Evolutionary conservation across 1,140 invertebrate genomes (phyloP).

Genomic region (Agraylea sexmaculata): DNA sequence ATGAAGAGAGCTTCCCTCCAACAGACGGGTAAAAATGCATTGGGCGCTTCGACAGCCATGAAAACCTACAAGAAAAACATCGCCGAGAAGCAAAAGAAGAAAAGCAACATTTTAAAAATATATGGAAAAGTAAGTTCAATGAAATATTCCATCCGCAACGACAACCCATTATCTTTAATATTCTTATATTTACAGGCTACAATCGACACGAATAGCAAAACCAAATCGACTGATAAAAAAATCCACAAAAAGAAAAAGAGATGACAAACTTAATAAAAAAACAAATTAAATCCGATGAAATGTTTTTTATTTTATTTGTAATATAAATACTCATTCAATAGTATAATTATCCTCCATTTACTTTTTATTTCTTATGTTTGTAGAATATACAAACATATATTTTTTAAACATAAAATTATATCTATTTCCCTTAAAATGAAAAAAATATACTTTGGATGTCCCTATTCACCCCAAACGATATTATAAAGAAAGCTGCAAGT

Average conservation of each 20-base stretch:
- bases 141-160: background rate
- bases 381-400: background rate
- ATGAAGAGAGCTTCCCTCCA: conserved; percentile 33
- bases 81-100: conserved; percentile 26
- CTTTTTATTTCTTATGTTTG: background rate
- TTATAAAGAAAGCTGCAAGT: background rate
- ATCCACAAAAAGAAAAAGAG: background rate
- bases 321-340: background rate
- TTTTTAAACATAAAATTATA: background rate
- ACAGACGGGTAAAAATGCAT: conserved; percentile 36
- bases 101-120: conserved; percentile 19
- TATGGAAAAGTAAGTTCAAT: conserved; percentile 19
- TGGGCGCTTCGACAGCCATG: conserved; percentile 34
- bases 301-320: background rate
- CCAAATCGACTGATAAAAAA: background rate
- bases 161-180: background rate
- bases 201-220: conserved; percentile 2
- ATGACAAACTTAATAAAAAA: background rate
- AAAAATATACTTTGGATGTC: background rate
- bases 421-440: background rate
- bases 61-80: conserved; percentile 30
- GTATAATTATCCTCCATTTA: background rate
- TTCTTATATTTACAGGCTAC: conserved; percentile 4
- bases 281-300: background rate
- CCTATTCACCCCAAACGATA: background rate